phyloP scores from a whole-genome alignment of 2,797 vertebrate genomes.

The Knipowitschia caucasica region DNA sequence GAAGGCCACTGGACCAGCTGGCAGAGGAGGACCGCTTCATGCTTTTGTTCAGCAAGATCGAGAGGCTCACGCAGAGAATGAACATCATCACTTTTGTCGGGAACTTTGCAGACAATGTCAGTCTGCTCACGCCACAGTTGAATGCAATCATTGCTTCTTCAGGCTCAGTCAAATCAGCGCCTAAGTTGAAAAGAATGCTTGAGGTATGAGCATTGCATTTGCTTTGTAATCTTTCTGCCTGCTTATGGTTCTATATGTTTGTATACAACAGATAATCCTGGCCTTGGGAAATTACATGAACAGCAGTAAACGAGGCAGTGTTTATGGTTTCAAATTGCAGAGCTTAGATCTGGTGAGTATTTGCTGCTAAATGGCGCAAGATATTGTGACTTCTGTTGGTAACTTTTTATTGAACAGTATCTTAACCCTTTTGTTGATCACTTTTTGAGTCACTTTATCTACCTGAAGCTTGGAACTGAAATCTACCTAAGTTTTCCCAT shows the following conservation, averaged over 20 bases:
- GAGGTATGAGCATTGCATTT: constrained; percentile 77
- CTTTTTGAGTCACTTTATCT: too few relatives aligned
- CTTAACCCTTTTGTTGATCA: too few relatives aligned
- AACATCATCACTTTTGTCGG: constrained; percentile 96
- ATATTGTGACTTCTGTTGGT: too few relatives aligned
- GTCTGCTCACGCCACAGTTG: constrained; percentile 97
- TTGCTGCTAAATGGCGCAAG: too few relatives aligned
- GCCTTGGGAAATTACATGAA: constrained; percentile 99
- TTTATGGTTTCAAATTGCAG: constrained; percentile 96
- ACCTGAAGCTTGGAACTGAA: too few relatives aligned
- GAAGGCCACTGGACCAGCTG: constrained; percentile 87
- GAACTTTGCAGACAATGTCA: constrained; percentile 89
- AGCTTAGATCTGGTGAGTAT: constrained; percentile 91
- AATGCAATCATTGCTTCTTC: constrained; percentile 95
- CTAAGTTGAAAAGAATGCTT: constrained; percentile 91
- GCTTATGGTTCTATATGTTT: neutral
- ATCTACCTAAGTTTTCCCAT: too few relatives aligned
- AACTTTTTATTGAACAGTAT: too few relatives aligned
- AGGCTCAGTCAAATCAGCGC: constrained; percentile 96
- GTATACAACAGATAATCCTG: constrained; percentile 85
- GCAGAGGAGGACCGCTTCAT: constrained; percentile 95
- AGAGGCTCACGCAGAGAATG: constrained; percentile 93
- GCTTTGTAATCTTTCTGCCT: neutral
- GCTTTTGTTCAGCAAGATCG: constrained; percentile 97
- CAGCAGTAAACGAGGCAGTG: constrained; percentile 95